A percentile compares a stretch with the other conserved stretches of the same genome.
These are phyloP conservation scores for Etheostoma spectabile DNA, from an alignment of 2,113 vertebrate species.

Conservation along the genomic window DNA sequence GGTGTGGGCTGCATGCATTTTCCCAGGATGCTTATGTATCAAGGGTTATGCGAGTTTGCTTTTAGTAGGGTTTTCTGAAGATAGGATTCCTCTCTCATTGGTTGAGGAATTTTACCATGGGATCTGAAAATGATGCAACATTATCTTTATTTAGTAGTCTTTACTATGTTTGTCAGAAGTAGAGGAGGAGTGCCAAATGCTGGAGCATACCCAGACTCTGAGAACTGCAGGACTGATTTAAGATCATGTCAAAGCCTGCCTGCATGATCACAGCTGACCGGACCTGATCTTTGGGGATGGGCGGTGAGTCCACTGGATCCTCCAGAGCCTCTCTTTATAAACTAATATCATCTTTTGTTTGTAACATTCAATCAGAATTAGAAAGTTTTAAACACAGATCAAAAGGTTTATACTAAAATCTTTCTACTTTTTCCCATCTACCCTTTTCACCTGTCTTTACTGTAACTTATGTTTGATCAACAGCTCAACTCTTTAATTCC, in stretches of 20 bases:
- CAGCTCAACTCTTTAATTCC: conserved; percentile 12
- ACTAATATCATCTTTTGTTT: conserved; percentile 12
- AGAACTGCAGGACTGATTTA: conserved; percentile 2
- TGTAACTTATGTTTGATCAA: conserved; percentile 22
- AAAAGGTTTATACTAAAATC: not conserved
- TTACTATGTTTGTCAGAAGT: conserved; percentile 65
- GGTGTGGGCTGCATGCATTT: conserved; percentile 43
- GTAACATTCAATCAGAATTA: conserved; percentile 3
- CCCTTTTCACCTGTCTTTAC: not conserved
- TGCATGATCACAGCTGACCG: conserved; percentile 3
- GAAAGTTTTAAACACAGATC: not conserved
- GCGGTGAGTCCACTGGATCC: not conserved
- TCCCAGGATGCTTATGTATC: conserved; percentile 74
- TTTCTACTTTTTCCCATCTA: not conserved
- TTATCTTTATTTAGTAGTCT: conserved; percentile 43
- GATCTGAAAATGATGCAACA: conserved; percentile 66
- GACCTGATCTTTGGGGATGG: not conserved
- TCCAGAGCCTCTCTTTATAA: not conserved
- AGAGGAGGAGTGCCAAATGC: conserved; percentile 29
- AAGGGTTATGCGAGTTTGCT: conserved; percentile 67
- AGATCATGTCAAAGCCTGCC: conserved; percentile 2
- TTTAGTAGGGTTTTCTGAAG: conserved; percentile 72
- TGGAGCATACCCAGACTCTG: conserved; percentile 27
- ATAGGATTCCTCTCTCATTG: conserved; percentile 69
- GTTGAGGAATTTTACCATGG: conserved; percentile 65